Evolutionary conservation across 2,113 vertebrate species (phyloP).

Genomic region (Corythoichthys intestinalis): DNA sequence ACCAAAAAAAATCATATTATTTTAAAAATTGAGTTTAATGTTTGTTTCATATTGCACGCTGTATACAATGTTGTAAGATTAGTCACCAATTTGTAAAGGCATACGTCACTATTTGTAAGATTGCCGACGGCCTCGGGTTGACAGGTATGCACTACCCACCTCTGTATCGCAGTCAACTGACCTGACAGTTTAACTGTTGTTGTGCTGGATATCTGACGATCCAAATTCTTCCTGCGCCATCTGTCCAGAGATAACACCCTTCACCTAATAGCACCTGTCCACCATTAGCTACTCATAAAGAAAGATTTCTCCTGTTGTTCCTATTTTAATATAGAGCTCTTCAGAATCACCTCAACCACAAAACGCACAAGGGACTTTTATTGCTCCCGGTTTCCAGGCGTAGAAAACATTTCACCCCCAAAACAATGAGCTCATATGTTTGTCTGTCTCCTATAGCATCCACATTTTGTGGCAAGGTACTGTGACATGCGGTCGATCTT

Average conservation of each 20-base stretch:
- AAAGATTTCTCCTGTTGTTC: constrained; percentile 4
- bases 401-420: neutral
- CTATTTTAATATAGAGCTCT: constrained; percentile 42
- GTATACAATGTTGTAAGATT: no score
- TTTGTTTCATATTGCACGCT: no score
- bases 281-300: constrained; percentile 65
- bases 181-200: constrained; percentile 14
- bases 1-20: no score
- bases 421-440: constrained; percentile 28
- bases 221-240: constrained; percentile 46
- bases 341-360: constrained; percentile 46
- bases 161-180: no score
- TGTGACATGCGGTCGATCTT: neutral
- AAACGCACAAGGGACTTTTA: constrained; percentile 45
- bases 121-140: no score
- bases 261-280: constrained; percentile 37
- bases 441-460: constrained; percentile 4
- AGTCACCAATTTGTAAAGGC: no score
- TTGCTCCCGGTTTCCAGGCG: constrained; percentile 49
- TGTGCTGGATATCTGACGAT: constrained; percentile 16
- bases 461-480: neutral
- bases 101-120: no score
- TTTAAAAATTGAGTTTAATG: no score
- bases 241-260: constrained; percentile 57
- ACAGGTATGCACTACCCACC: no score